Evolutionary conservation across 2,113 vertebrate genomes (phyloP).

Genomic region (Apus apus): DNA sequence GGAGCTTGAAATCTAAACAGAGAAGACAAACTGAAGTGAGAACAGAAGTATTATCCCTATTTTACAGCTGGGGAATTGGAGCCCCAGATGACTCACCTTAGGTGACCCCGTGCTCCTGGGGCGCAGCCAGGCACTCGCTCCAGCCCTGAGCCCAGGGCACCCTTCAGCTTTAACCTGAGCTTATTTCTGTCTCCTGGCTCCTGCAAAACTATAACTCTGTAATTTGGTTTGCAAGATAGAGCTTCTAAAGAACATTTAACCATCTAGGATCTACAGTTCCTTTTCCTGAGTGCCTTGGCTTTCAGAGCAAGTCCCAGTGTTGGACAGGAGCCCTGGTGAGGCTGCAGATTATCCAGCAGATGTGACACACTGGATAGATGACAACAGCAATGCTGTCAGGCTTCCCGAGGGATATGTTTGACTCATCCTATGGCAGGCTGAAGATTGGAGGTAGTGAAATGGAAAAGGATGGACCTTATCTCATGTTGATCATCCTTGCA

Average conservation of each 20-base stretch:
- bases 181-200: neutral
- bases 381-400: neutral
- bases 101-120: neutral
- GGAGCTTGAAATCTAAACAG: conserved; percentile 62
- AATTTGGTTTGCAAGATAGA: neutral
- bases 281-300: neutral
- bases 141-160: neutral
- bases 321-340: neutral
- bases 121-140: neutral
- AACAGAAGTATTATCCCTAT: conserved; percentile 17
- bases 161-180: neutral
- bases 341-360: neutral
- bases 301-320: neutral
- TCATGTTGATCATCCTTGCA: neutral
- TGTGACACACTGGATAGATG: neutral
- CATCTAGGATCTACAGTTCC: neutral
- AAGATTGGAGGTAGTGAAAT: neutral
- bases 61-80: neutral
- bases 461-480: neutral
- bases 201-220: neutral
- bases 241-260: neutral
- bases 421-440: neutral
- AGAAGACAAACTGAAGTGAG: conserved; percentile 48
- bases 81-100: conserved; percentile 24
- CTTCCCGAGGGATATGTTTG: neutral